Conservation (phyloP, 2,888 invertebrate genomes). For the Apamea sordens region DNA sequence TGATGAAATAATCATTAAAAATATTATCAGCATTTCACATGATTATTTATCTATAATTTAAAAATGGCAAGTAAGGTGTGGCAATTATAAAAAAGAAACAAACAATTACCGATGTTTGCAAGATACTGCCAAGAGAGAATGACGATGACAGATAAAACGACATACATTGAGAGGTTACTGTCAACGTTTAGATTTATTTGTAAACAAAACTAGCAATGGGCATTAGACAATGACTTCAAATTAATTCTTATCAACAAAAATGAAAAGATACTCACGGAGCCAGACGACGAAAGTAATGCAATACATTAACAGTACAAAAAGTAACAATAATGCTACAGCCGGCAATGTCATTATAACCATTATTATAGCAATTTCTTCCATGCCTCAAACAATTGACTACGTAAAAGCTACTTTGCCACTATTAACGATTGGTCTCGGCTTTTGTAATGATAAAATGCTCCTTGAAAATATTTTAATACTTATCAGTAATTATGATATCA, state of each 20-base stretch:
- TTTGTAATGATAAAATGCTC: slow-evolving; percentile 28
- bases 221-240: not conserved
- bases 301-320: slow-evolving; percentile 39
- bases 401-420: not conserved
- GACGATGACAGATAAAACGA: slow-evolving; percentile 4
- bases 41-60: slow-evolving; percentile 21
- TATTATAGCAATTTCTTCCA: slow-evolving; percentile 44
- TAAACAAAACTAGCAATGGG: not conserved
- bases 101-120: not conserved
- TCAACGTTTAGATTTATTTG: not conserved
- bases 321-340: slow-evolving; percentile 51
- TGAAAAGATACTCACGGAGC: slow-evolving; percentile 59
- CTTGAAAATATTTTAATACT: slow-evolving; percentile 26
- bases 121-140: slow-evolving; percentile 1
- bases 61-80: not conserved
- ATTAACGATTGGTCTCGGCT: slow-evolving; percentile 10
- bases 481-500: slow-evolving; percentile 46
- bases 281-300: slow-evolving; percentile 41
- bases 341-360: slow-evolving; percentile 60
- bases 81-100: not conserved
- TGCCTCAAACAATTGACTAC: slow-evolving; percentile 13
- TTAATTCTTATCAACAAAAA: slow-evolving; percentile 8
- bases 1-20: not conserved
- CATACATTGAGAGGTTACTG: not conserved
- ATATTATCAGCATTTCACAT: slow-evolving; percentile 27